Evolutionary conservation across 1,140 invertebrate genomes (phyloP).

Genomic region (Caerostris darwini): DNA sequence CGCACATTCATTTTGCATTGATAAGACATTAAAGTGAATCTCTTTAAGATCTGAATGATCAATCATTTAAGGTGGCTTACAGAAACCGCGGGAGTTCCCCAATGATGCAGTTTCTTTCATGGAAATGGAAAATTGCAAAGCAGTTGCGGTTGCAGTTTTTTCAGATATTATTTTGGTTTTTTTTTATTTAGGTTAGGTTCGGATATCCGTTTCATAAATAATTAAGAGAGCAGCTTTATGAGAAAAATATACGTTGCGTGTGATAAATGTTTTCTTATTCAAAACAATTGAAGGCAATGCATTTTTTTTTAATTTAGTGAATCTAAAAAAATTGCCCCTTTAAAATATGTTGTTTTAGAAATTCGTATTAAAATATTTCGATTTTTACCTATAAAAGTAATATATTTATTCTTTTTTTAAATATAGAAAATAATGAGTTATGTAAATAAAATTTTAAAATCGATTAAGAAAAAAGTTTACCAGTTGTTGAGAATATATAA

Average conservation of each 20-base stretch:
- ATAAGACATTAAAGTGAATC: slow-evolving; percentile 40
- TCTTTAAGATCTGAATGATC: slow-evolving; percentile 38
- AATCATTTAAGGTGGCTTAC: slow-evolving; percentile 47
- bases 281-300: not conserved
- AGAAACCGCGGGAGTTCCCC: not conserved
- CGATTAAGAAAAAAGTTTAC: too few species aligned
- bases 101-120: not conserved
- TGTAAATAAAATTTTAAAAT: too few species aligned
- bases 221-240: slow-evolving; percentile 11
- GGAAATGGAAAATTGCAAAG: not conserved
- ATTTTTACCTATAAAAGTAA: too few species aligned
- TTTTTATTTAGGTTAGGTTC: not conserved
- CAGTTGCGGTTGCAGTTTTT: not conserved
- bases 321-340: too few species aligned
- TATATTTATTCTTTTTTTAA: too few species aligned
- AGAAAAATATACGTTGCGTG: not conserved
- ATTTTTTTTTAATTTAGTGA: not conserved
- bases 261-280: slow-evolving; percentile 15
- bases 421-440: too few species aligned
- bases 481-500: too few species aligned
- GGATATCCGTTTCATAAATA: slow-evolving; percentile 19
- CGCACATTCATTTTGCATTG: slow-evolving; percentile 4
- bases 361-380: too few species aligned
- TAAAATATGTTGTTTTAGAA: not conserved
- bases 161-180: not conserved